These are phyloP conservation scores for Hemibagrus wyckioides DNA, from an alignment of 2,113 vertebrate genomes.

Conservation along the genomic window DNA sequence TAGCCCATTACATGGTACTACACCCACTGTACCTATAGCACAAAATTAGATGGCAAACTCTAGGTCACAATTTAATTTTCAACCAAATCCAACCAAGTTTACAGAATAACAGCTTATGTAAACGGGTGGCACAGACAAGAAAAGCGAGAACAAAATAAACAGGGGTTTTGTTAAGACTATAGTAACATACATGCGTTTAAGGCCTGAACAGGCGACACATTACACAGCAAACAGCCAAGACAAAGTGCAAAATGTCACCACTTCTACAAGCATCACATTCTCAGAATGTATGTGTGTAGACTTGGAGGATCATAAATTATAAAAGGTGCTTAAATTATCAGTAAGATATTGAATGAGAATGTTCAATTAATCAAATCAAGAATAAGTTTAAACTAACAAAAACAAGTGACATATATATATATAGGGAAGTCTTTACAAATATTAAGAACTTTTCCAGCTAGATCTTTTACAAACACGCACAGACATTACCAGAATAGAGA, in stretches of 20 bases:
- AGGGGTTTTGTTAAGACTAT: neutral
- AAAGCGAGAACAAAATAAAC: neutral
- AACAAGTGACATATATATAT: neutral
- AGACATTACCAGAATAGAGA: neutral
- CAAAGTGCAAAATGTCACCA: neutral
- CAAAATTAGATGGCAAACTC: neutral
- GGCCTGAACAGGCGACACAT: neutral
- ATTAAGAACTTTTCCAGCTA: neutral
- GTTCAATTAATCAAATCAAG: neutral
- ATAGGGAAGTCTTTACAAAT: neutral
- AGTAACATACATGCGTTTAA: neutral
- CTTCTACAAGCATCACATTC: neutral
- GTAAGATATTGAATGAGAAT: neutral
- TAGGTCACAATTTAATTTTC: constrained; percentile 13
- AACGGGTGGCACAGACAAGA: neutral
- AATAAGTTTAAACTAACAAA: neutral
- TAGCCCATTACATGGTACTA: neutral
- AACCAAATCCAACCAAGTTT: neutral
- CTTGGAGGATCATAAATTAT: neutral
- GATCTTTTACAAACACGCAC: neutral
- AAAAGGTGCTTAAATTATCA: neutral
- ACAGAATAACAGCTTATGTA: neutral
- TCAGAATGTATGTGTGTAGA: neutral
- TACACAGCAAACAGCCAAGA: neutral
- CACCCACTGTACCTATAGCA: neutral